Base-by-base conservation (phyloP, 2,113 vertebrate genomes). In the Albula glossodonta region DNA sequence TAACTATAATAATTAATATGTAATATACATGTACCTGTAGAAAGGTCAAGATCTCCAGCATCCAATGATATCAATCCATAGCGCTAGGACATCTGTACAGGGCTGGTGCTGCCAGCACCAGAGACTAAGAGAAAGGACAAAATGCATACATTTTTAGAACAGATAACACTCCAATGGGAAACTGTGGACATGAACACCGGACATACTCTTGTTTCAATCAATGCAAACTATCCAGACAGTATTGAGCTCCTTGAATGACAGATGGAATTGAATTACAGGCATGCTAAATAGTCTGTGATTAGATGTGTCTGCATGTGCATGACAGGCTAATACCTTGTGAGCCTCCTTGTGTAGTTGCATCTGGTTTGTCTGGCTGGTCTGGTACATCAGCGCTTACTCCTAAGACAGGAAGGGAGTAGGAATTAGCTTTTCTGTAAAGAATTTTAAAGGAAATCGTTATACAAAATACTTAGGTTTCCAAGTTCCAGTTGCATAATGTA, bases 301-400 rank as follows among this genome's bases (percentile, higher is more conserved):
- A 22, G 60, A 15, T 66, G 7, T 66, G 17, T 66, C 31, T 41
- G 31, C 31, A 19, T 66, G 22, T 10, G 48, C n/a, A 70, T 25
- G 11, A 15, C 7, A 77, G 12, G 9, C 41, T 52, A 25, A 49
- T 81, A 86, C 84, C 84, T 66, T 70, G 78, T 5, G 41, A n/a
- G 50, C 57, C 82, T 87, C 88, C 87, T 85, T 88, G 88, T 86
- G 87, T 89, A 85, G 85, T 88, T 80, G 86, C 82, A 52, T 88
- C 86, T 51, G 83, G 51, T 48, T 88, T 78, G 57, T 88, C 88
- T 51, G 78, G 77, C 41, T 88, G 77, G n/a, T 66, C 74, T 0
- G 84, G 74, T 48, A 49, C 17, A 31, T 88, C 86, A 53, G 52
- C 17, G 6, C 60, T 78, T 19, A 22, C 7, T 2, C 15, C 88